Evolutionary conservation across 2,113 vertebrate genomes (phyloP).

Genomic region (Mobula hypostoma): DNA sequence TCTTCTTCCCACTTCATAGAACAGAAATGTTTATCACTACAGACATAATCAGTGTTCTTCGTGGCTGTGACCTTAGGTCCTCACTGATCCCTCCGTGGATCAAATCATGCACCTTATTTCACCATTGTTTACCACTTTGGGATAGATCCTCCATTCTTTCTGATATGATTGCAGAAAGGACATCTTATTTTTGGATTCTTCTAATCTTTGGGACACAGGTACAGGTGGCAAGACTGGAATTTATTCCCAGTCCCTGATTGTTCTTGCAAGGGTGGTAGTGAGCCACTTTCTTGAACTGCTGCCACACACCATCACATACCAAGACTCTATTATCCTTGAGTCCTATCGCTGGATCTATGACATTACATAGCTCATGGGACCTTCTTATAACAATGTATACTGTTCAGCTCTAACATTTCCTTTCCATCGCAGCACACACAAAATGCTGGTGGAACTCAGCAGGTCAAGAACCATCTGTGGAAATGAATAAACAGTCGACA

Average conservation of each 20-base stretch:
- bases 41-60: neutral
- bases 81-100: neutral
- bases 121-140: too few species aligned
- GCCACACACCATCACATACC: neutral
- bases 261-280: too few species aligned
- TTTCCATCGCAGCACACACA: neutral
- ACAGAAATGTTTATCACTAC: neutral
- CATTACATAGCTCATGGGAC: neutral
- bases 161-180: too few species aligned
- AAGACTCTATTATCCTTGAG: neutral
- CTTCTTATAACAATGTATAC: neutral
- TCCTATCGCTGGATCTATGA: neutral
- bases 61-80: neutral
- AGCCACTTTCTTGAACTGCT: too few species aligned
- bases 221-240: too few species aligned
- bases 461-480: too few species aligned
- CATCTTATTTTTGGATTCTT: too few species aligned
- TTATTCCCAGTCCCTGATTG: too few species aligned
- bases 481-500: too few species aligned
- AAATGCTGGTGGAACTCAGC: too few species aligned
- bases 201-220: too few species aligned
- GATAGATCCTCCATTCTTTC: too few species aligned
- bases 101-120: neutral
- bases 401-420: neutral
- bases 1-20: neutral